Evolutionary conservation across 2,113 vertebrate genomes (phyloP).

Genomic region (Daubentonia madagascariensis): DNA sequence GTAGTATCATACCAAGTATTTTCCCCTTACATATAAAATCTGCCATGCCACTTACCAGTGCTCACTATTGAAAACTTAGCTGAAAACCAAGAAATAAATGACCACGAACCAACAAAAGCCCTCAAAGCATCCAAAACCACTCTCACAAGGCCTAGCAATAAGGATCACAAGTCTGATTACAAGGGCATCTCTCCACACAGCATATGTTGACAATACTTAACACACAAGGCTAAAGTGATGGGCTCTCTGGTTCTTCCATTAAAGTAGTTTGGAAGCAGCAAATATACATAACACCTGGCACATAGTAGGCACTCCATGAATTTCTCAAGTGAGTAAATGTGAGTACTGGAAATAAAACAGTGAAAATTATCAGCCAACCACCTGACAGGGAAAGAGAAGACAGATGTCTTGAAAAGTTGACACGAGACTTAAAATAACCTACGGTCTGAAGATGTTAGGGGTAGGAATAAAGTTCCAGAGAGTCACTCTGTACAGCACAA

Average conservation of each 20-base stretch:
- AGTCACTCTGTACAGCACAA: neutral
- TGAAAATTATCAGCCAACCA: neutral
- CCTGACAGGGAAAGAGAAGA: neutral
- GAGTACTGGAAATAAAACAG: neutral
- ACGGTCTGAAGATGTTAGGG: neutral
- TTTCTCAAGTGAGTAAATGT: neutral
- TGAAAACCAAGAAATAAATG: constrained; percentile 23
- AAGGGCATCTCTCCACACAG: neutral
- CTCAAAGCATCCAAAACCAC: neutral
- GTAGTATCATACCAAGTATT: neutral
- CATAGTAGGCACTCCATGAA: neutral
- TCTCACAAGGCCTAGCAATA: neutral
- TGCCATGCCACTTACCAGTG: neutral
- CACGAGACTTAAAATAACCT: neutral
- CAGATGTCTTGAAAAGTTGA: neutral
- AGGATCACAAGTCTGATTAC: neutral
- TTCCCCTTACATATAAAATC: neutral
- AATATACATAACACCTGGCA: neutral
- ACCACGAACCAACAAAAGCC: neutral
- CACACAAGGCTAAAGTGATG: neutral
- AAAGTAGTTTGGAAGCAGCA: neutral
- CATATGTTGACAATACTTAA: too few species aligned
- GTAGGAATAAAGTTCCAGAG: neutral
- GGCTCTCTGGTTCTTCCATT: neutral
- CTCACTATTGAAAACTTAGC: neutral